Conservation (phyloP, 2,888 invertebrate species). For the Smittia aterrima region DNA sequence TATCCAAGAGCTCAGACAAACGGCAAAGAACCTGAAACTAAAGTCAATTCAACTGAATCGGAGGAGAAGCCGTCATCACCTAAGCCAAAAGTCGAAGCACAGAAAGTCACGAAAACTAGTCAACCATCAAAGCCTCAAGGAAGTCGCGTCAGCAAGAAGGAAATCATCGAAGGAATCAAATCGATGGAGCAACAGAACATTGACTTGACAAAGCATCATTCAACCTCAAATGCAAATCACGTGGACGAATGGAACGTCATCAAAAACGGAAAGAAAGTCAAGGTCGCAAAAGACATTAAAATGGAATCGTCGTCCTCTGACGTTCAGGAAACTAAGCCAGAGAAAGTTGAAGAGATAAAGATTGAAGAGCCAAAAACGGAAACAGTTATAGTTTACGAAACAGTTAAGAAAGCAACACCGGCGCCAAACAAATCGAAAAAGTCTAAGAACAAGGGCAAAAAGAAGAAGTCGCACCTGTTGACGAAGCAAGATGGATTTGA, state of each 20-base stretch:
- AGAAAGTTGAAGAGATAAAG: background rate
- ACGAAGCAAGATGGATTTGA: conserved; percentile 31
- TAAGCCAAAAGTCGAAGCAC: background rate
- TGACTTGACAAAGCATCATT: conserved; percentile 10
- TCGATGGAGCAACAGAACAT: conserved; percentile 39
- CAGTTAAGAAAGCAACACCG: background rate
- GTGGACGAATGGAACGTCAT: conserved; percentile 36
- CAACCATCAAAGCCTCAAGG: background rate
- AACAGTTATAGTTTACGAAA: background rate
- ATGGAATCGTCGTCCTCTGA: background rate
- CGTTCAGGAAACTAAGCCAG: background rate
- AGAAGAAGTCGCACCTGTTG: conserved; percentile 10
- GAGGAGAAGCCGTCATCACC: background rate
- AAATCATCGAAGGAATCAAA: conserved; percentile 35
- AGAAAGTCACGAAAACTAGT: conserved; percentile 18
- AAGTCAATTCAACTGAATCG: background rate
- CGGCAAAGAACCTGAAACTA: background rate
- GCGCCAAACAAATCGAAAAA: background rate
- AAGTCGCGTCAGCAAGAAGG: conserved; percentile 26
- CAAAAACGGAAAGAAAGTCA: conserved; percentile 31
- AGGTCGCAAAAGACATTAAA: conserved; percentile 19
- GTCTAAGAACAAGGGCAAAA: conserved; percentile 19
- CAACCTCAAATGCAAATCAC: background rate
- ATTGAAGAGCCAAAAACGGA: background rate
- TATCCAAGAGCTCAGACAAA: conserved; percentile 19